Conservation (phyloP, 1,140 invertebrate species). For the Brachionus calyciflorus region DNA sequence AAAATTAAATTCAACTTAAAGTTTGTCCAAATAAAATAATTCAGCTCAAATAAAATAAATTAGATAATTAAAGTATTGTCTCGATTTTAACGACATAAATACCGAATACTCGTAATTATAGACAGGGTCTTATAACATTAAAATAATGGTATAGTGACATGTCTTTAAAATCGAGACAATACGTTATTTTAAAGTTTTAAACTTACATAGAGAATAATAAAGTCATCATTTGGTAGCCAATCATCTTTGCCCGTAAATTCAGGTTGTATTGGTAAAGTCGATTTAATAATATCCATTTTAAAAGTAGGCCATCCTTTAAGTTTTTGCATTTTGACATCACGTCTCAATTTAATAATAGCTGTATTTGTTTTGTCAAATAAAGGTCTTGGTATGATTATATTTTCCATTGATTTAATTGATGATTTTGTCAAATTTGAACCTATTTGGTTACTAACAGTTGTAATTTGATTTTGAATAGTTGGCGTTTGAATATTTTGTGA, state of each 20-base stretch:
- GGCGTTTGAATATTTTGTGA: conserved; percentile 21
- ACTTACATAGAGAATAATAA: conserved; percentile 9
- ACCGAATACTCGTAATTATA: too few relatives aligned
- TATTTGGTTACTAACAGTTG: background rate
- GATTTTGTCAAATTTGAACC: background rate
- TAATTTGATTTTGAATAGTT: background rate
- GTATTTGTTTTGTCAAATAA: conserved; percentile 81
- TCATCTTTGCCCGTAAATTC: conserved; percentile 49
- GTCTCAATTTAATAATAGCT: conserved; percentile 71
- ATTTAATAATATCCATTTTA: conserved; percentile 62
- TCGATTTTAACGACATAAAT: too few relatives aligned
- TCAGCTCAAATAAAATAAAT: too few relatives aligned
- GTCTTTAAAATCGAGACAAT: too few relatives aligned
- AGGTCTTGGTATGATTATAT: conserved; percentile 74
- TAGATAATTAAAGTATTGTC: too few relatives aligned
- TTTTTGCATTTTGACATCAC: conserved; percentile 74
- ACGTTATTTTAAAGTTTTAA: background rate
- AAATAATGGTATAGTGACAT: too few relatives aligned
- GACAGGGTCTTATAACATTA: too few relatives aligned
- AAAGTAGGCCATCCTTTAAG: conserved; percentile 65
- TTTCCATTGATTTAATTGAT: conserved; percentile 65
- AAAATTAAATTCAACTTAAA: too few relatives aligned
- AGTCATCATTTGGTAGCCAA: conserved; percentile 61
- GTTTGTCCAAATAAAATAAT: too few relatives aligned
- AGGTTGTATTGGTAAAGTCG: conserved; percentile 63